phyloP scores from a whole-genome alignment of 2,888 invertebrate species.

The Mimas tiliae region DNA sequence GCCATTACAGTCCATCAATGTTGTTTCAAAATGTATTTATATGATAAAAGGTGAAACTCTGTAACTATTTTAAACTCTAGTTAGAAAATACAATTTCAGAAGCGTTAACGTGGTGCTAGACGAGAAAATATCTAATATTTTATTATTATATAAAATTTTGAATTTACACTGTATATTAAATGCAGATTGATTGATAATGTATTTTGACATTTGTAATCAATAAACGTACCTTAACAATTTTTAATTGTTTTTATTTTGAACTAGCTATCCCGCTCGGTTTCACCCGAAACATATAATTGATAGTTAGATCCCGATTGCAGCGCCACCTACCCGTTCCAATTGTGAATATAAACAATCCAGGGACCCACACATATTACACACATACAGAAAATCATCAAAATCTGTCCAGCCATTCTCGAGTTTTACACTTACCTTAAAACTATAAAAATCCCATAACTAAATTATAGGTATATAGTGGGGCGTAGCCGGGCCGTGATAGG shows the following conservation, averaged over 20 bases:
- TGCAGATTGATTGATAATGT: conserved; percentile 53
- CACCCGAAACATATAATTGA: too few species aligned
- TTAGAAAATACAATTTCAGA: conserved; percentile 37
- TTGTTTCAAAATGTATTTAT: neutral
- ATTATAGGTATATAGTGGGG: too few species aligned
- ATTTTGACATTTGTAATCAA: conserved; percentile 60
- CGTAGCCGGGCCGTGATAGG: too few species aligned
- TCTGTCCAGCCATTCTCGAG: too few species aligned
- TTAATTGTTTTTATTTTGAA: conserved; percentile 41
- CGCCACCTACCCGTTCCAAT: too few species aligned
- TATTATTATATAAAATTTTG: conserved; percentile 46
- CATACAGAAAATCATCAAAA: too few species aligned
- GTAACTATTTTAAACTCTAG: conserved; percentile 34
- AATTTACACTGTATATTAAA: conserved; percentile 54
- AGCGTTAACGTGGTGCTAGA: conserved; percentile 65
- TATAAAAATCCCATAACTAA: too few species aligned
- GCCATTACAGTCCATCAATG: neutral
- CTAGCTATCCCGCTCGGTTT: too few species aligned
- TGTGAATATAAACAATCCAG: neutral
- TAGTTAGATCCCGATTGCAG: too few species aligned
- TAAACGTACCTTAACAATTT: conserved; percentile 72
- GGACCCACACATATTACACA: too few species aligned
- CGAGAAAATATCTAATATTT: conserved; percentile 52
- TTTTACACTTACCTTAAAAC: too few species aligned
- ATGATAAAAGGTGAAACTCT: too few species aligned